Conservation (phyloP, 1,140 invertebrate species). For the Pseudoatta argentina region DNA sequence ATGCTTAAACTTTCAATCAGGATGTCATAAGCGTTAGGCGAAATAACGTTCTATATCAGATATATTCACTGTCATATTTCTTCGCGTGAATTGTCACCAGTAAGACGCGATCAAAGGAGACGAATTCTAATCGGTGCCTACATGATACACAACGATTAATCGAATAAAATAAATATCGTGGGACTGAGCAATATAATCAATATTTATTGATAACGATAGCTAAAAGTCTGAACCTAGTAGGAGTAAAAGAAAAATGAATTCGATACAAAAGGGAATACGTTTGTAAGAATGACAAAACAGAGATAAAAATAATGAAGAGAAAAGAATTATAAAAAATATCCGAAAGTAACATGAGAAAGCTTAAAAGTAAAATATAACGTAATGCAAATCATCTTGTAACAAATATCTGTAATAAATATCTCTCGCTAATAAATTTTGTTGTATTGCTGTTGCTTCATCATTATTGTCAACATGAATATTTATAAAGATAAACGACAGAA, state of each 20-base stretch:
- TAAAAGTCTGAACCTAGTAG: not conserved
- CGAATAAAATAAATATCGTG: constrained; percentile 22
- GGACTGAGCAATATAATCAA: constrained; percentile 34
- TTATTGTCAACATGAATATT: constrained; percentile 13
- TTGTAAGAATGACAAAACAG: not conserved
- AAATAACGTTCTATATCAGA: constrained; percentile 39
- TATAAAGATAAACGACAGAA: not conserved
- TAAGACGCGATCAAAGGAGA: constrained; percentile 54
- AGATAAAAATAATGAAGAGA: not conserved
- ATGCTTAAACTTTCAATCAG: constrained; percentile 62
- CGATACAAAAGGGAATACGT: not conserved
- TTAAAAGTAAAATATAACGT: not conserved
- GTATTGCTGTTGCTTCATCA: not conserved
- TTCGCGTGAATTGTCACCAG: constrained; percentile 48
- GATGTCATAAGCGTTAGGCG: constrained; percentile 49
- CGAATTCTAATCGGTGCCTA: constrained; percentile 59
- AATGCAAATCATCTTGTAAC: not conserved
- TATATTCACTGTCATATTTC: constrained; percentile 49
- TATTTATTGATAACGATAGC: constrained; percentile 33
- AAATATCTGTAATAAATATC: not conserved
- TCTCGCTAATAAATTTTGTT: not conserved
- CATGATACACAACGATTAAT: constrained; percentile 22
- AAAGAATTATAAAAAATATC: not conserved
- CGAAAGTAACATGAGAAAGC: not conserved
- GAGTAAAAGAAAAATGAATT: not conserved